phyloP scores from a whole-genome alignment of 30 jellyfish, hydroid and myxozoan genomes.

The Sanderia malayensis region DNA sequence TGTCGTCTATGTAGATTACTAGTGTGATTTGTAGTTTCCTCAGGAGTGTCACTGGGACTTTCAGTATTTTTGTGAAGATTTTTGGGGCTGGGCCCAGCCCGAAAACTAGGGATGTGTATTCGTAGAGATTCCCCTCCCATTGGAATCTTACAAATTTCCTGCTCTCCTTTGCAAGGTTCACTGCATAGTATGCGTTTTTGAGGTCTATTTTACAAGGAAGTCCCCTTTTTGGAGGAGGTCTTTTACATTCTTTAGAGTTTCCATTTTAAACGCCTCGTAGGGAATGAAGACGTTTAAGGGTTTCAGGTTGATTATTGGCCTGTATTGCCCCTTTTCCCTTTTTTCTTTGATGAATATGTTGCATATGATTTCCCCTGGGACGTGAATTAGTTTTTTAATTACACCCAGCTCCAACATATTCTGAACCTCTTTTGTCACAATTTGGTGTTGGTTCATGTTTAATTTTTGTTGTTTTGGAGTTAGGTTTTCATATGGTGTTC shows the following conservation, averaged over 20 bases:
- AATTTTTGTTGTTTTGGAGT: background rate
- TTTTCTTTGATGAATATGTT: constrained; percentile 3
- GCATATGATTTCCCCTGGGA: constrained; percentile 6
- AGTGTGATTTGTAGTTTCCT: constrained; percentile 12
- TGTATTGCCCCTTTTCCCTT: constrained; percentile 4
- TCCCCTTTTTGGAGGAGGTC: constrained; percentile 11
- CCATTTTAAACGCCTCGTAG: background rate
- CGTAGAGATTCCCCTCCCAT: constrained; percentile 9
- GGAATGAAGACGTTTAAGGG: constrained; percentile 4
- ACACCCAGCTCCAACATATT: constrained; percentile 11
- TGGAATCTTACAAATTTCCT: background rate
- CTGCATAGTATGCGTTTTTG: background rate
- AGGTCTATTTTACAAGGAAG: background rate
- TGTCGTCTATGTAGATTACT: constrained; percentile 35
- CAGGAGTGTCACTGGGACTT: constrained; percentile 1
- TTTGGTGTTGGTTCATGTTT: background rate
- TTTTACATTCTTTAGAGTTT: background rate
- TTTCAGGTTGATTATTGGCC: constrained; percentile 5
- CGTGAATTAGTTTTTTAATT: background rate
- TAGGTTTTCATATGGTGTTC: background rate
- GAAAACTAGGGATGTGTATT: constrained; percentile 5
- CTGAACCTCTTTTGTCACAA: background rate
- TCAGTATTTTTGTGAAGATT: constrained; percentile 7
- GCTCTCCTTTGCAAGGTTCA: constrained; percentile 7
- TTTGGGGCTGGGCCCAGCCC: constrained; percentile 16